Base-by-base conservation (phyloP, 2,797 vertebrate genomes). In the Streptopelia turtur region DNA sequence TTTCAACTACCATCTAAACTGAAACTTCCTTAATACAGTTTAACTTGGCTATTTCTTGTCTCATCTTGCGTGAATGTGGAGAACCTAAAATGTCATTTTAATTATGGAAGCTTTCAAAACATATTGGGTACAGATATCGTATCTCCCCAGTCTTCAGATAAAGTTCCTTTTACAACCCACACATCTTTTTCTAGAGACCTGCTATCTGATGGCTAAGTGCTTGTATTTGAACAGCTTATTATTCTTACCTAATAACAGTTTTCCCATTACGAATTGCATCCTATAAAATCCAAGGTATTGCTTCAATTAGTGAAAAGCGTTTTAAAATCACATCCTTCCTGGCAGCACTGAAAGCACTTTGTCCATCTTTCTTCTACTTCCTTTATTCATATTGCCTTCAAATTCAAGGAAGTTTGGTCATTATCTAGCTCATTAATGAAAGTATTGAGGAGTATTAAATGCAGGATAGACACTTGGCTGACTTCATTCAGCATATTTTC, bases 281-380 rank as follows among this genome's bases (percentile, higher is more conserved):
- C 39, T 87, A 85, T 65, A 80, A 92, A 92, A 85, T 91, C 91
- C 60, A 94, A 10, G 7, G 14, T 85, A 84, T 74, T 74, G 12
- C n/a, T 94, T 92, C 79, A 91, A 87, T 93, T 77, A 95, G 66
- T 79, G 16, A 76, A 82, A 24, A 75, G 16, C 41, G 28, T 33
- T 90, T 95, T 64, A 5, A 37, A 86, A 88, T 88, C 61, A 75
- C 45, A 61, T 80, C 64, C 37, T 89, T 85, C 71, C 71, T 89
- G 76, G 37, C 31, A 87, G 13, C 43, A 79, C 16, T 52, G 66
- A 84, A 81, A 37, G 11, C 37, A 80, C 39, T 64, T 49, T 53
- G 11, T 14, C 4, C 53, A 78, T 24, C 68, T 63, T 89, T 85
- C 31, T 76, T 10, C 23, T 85, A 17, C 18, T 21, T 91, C 11